These are phyloP conservation scores for Camponotus floridanus DNA, from an alignment of 1,140 invertebrate species.

Conservation along the genomic window DNA sequence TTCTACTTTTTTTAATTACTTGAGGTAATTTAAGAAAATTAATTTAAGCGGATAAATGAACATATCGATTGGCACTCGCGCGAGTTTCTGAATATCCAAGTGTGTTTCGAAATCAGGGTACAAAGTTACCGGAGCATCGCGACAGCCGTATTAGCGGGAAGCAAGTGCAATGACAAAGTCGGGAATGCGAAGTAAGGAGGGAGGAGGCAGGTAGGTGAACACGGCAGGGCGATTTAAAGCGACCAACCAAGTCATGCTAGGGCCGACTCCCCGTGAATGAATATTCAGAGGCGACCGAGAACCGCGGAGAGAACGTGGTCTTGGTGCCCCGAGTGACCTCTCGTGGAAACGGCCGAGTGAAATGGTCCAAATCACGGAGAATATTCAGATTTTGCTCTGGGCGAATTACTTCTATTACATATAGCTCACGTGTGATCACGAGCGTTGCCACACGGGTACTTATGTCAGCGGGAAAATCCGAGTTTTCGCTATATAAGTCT, in stretches of 20 bases:
- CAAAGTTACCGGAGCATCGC: constrained; percentile 51
- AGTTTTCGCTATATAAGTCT: neutral
- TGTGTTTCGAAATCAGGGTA: constrained; percentile 41
- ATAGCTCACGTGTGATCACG: constrained; percentile 61
- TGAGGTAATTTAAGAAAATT: neutral
- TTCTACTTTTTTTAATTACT: no score
- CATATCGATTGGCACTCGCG: neutral
- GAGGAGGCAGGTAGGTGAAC: constrained; percentile 12
- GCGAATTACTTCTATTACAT: constrained; percentile 71
- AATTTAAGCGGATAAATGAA: neutral
- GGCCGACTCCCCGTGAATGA: constrained; percentile 70
- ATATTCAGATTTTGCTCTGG: constrained; percentile 68
- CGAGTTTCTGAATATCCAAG: no score
- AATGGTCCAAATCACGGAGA: constrained; percentile 76
- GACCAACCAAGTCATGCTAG: constrained; percentile 27
- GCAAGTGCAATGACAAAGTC: constrained; percentile 58
- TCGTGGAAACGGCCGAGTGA: constrained; percentile 76
- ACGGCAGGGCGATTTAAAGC: constrained; percentile 72
- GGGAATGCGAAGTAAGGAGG: constrained; percentile 19
- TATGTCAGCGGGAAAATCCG: constrained; percentile 26
- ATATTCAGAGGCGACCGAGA: constrained; percentile 72
- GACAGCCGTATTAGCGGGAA: constrained; percentile 25
- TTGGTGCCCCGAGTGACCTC: constrained; percentile 72
- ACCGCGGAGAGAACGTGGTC: constrained; percentile 65
- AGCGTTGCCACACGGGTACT: neutral